phyloP scores from a whole-genome alignment of 2,113 vertebrate genomes.

The Mirza zaza region DNA sequence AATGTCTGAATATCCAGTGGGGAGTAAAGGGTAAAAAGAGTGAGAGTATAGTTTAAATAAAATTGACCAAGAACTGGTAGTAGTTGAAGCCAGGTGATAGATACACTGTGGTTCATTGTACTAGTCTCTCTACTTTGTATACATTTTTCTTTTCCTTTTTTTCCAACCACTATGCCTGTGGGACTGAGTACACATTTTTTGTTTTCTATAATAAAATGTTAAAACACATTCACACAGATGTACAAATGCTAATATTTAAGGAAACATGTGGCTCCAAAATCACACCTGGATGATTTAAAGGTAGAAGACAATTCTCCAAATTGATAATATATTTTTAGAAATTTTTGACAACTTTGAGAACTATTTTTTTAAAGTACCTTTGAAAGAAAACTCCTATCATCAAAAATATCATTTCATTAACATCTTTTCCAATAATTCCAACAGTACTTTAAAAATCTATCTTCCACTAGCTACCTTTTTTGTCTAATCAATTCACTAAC shows the following conservation, averaged over 20 bases:
- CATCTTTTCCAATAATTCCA: conserved; percentile 9
- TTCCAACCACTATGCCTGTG: too few species aligned
- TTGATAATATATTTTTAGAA: background rate
- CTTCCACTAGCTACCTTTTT: background rate
- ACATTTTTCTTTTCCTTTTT: background rate
- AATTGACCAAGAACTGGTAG: background rate
- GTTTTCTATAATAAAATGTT: conserved; percentile 12
- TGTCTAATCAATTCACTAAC: background rate
- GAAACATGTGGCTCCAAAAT: background rate
- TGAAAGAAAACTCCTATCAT: background rate
- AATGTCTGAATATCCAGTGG: background rate
- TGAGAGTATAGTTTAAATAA: background rate
- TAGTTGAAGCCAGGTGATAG: background rate
- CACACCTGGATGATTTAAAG: background rate
- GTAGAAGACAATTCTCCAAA: conserved; percentile 14
- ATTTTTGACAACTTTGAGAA: background rate
- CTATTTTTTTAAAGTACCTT: background rate
- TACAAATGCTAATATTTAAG: background rate
- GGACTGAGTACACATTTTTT: background rate
- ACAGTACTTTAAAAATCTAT: conserved; percentile 12
- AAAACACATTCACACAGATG: background rate
- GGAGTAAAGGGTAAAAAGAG: background rate
- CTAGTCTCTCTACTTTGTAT: background rate
- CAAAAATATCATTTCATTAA: conserved; percentile 29
- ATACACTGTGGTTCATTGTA: background rate